Evolutionary conservation across 2,113 vertebrate genomes (phyloP).

Genomic region (Eclectus roratus): DNA sequence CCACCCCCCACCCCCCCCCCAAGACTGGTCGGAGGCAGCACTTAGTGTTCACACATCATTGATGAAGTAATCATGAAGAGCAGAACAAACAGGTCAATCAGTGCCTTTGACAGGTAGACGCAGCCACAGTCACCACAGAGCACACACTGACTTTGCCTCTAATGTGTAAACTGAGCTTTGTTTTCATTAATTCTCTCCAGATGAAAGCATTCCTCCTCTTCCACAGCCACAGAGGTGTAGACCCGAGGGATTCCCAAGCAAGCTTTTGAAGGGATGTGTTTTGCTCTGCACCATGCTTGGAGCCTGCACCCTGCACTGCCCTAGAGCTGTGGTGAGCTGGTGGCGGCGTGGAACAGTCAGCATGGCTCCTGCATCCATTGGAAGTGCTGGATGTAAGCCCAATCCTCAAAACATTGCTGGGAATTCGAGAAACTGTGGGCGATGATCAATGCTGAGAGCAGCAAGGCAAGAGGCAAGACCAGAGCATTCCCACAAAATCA

Average conservation of each 20-base stretch:
- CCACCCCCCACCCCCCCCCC: not conserved
- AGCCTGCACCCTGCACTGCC: not conserved
- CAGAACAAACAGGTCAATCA: not conserved
- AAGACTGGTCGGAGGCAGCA: not conserved
- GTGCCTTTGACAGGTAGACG: not conserved
- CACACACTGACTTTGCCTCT: not conserved
- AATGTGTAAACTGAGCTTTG: fast-evolving
- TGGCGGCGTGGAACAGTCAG: fast-evolving
- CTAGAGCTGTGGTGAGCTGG: not conserved
- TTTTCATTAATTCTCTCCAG: not conserved
- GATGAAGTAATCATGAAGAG: not conserved
- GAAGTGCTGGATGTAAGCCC: not conserved
- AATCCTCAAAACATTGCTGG: too few species aligned
- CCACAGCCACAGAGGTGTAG: not conserved
- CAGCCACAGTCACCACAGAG: not conserved
- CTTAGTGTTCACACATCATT: fast-evolving
- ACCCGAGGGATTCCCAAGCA: not conserved
- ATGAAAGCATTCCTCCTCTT: not conserved
- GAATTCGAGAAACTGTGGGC: not conserved
- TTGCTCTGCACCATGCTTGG: not conserved
- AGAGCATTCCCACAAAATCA: not conserved
- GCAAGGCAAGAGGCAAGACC: not conserved
- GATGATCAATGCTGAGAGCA: not conserved
- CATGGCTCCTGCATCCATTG: fast-evolving
- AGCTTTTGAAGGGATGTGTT: not conserved